phyloP scores from a whole-genome alignment of 2,797 vertebrate genomes.

The Triplophysa yarkandensis region DNA sequence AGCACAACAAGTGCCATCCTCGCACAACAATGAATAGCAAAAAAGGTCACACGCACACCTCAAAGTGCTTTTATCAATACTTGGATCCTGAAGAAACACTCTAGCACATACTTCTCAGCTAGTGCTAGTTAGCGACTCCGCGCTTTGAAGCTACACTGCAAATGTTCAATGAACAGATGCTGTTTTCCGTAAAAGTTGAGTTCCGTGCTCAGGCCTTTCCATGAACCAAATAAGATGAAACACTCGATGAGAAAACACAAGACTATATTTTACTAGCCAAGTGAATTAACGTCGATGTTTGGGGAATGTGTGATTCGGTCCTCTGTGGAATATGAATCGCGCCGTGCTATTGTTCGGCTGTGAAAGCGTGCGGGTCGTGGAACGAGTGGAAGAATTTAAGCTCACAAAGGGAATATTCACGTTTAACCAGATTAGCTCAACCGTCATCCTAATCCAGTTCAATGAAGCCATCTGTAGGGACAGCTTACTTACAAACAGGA shows the following conservation, averaged over 20 bases:
- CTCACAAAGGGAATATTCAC: constrained; percentile 45
- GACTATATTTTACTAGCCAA: not conserved
- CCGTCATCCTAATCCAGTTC: constrained; percentile 44
- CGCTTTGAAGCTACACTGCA: not conserved
- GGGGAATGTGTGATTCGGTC: constrained; percentile 14
- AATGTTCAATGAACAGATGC: constrained; percentile 13
- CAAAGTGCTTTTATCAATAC: constrained; percentile 5
- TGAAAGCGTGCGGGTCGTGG: constrained; percentile 16
- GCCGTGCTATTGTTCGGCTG: constrained; percentile 30
- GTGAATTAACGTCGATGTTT: not conserved
- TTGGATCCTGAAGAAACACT: not conserved
- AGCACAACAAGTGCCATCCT: constrained; percentile 16
- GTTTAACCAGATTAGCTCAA: constrained; percentile 45
- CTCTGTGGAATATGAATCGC: constrained; percentile 34
- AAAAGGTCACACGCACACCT: constrained; percentile 36
- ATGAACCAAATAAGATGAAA: not conserved
- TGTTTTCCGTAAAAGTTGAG: constrained; percentile 19
- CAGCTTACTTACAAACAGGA: constrained; percentile 24
- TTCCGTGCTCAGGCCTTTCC: constrained; percentile 1
- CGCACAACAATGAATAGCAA: constrained; percentile 11
- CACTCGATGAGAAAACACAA: not conserved
- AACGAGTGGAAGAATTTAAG: constrained; percentile 26
- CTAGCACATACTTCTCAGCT: not conserved
- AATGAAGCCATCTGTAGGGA: constrained; percentile 40
- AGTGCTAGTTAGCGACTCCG: not conserved